Evolutionary conservation across 2,113 vertebrate genomes (phyloP).

Genomic region (Corydoras sp.): DNA sequence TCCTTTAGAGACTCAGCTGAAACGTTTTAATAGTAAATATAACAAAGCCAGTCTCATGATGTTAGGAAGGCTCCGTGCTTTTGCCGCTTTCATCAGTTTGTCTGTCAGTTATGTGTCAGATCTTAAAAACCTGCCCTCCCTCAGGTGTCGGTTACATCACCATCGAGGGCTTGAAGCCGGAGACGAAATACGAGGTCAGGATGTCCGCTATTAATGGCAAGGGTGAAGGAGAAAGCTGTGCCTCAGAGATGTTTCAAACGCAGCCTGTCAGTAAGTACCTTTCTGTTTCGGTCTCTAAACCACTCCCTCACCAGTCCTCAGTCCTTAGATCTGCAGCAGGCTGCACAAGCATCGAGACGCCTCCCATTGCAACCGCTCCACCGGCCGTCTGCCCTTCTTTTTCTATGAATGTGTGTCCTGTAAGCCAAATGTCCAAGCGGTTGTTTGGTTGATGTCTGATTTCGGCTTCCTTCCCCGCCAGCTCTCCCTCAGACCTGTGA

Average conservation of each 20-base stretch:
- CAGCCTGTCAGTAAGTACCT: conserved; percentile 92
- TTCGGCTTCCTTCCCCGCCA: conserved; percentile 29
- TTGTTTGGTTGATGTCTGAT: conserved; percentile 19
- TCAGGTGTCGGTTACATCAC: conserved; percentile 68
- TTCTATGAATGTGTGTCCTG: conserved; percentile 15
- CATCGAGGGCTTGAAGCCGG: conserved; percentile 80
- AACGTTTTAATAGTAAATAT: too few relatives aligned
- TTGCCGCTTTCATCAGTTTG: background rate
- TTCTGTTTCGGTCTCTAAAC: conserved; percentile 34
- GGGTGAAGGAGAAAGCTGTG: conserved; percentile 82
- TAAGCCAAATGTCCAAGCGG: background rate
- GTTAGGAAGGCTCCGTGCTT: background rate
- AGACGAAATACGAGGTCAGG: conserved; percentile 80
- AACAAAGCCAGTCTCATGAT: background rate
- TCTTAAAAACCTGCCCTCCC: background rate
- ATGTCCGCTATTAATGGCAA: conserved; percentile 94
- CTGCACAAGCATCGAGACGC: conserved; percentile 21
- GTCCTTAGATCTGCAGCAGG: conserved; percentile 32
- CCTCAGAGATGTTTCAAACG: conserved; percentile 75
- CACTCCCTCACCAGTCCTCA: conserved; percentile 27
- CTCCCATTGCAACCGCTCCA: conserved; percentile 12
- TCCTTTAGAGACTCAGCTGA: too few relatives aligned
- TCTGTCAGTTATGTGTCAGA: conserved; percentile 3
- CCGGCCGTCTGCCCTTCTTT: conserved; percentile 27
- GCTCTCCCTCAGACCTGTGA: conserved; percentile 13